phyloP scores from a whole-genome alignment of 1,140 invertebrate species.

The Leptinotarsa texana region DNA sequence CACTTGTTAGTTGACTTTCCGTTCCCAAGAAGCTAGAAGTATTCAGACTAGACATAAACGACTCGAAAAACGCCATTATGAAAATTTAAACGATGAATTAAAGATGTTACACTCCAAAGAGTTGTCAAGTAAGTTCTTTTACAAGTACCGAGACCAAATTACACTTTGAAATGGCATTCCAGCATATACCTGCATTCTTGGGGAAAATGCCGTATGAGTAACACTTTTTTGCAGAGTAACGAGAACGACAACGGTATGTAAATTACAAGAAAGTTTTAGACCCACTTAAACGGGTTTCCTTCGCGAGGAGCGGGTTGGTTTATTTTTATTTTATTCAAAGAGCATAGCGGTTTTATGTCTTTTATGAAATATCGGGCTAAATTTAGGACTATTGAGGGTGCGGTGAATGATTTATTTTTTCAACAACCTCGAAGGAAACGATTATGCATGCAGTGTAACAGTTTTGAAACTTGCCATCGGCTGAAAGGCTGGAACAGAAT shows the following conservation, averaged over 20 bases:
- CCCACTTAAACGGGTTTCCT: background rate
- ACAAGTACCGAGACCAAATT: background rate
- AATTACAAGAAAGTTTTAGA: background rate
- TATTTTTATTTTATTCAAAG: background rate
- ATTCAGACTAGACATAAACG: too few relatives aligned
- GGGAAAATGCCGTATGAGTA: background rate
- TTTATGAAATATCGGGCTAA: too few relatives aligned
- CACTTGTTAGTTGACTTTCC: too few relatives aligned
- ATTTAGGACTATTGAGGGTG: too few relatives aligned
- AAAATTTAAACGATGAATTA: background rate
- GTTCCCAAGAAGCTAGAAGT: too few relatives aligned
- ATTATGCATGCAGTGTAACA: too few relatives aligned
- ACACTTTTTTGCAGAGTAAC: background rate
- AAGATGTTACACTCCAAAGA: background rate
- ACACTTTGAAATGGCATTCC: conserved; percentile 3
- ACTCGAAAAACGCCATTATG: background rate
- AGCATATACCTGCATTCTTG: conserved; percentile 2
- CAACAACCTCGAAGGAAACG: too few relatives aligned
- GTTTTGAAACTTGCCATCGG: too few relatives aligned
- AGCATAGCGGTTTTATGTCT: too few relatives aligned
- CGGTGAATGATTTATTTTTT: too few relatives aligned
- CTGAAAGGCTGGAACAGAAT: too few relatives aligned
- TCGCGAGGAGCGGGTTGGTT: background rate
- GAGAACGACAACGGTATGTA: background rate
- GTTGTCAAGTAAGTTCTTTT: background rate